Evolutionary conservation across 2,797 vertebrate genomes (phyloP).

Genomic region (Parotocinclus haroldoi): DNA sequence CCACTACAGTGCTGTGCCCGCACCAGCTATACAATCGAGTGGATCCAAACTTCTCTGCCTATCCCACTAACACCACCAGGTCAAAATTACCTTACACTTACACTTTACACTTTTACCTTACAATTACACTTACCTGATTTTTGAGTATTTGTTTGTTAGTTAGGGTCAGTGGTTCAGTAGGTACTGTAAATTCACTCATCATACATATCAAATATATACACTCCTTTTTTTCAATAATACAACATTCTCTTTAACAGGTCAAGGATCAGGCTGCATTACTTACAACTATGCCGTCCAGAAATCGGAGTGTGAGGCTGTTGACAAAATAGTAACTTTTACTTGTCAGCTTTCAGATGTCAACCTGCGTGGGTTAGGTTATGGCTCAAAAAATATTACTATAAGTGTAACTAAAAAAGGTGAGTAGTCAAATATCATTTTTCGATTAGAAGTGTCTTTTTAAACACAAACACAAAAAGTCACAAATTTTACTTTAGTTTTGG

Average conservation of each 20-base stretch:
- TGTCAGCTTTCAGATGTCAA: constrained; percentile 38
- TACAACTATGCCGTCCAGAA: rapidly evolving
- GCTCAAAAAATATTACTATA: not conserved
- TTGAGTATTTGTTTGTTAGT: no score
- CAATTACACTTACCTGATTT: not conserved
- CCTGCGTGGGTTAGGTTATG: not conserved
- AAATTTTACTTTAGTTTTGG: no score
- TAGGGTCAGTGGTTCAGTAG: not conserved
- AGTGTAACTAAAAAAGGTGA: not conserved
- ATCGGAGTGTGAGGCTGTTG: not conserved
- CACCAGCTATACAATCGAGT: constrained; percentile 23
- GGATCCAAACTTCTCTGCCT: constrained; percentile 26
- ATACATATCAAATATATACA: no score
- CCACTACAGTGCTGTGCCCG: constrained; percentile 58
- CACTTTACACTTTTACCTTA: not conserved
- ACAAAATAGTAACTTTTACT: constrained; percentile 4
- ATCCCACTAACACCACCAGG: constrained; percentile 11
- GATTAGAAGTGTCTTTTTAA: no score
- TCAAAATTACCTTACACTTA: constrained; percentile 1
- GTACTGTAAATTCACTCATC: no score
- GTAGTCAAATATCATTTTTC: not conserved
- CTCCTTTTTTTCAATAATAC: not conserved
- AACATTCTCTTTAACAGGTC: constrained; percentile 22
- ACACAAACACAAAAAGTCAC: no score
- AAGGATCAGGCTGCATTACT: constrained; percentile 30